phyloP scores from a whole-genome alignment of 2,113 vertebrate genomes.

The Bungarus multicinctus region DNA sequence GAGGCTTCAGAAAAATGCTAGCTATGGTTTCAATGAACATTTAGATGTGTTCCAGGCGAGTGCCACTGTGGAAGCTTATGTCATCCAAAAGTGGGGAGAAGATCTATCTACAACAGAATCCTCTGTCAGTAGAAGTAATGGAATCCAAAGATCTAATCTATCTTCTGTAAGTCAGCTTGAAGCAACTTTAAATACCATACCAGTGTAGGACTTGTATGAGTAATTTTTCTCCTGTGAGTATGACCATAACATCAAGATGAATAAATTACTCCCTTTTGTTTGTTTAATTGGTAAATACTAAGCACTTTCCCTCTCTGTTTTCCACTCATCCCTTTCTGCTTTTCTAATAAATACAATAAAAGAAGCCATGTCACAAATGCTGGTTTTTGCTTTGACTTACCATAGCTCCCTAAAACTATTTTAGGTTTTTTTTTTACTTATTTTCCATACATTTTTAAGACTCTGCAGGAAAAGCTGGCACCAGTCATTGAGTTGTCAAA shows the following conservation, averaged over 20 bases:
- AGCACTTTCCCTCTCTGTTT: neutral
- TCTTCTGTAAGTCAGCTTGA: neutral
- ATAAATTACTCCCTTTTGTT: neutral
- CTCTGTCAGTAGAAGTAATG: neutral
- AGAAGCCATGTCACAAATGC: neutral
- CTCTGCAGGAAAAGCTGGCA: neutral
- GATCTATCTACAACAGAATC: neutral
- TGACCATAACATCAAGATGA: neutral
- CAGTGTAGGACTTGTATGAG: neutral
- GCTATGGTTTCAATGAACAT: neutral
- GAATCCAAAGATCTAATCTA: neutral
- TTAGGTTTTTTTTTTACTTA: neutral
- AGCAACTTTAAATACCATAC: neutral
- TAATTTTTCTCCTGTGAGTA: neutral
- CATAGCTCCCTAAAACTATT: neutral
- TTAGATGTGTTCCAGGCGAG: neutral
- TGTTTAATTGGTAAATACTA: neutral
- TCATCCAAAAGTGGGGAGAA: slow-evolving; percentile 8
- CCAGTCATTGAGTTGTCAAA: neutral
- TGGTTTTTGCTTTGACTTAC: neutral
- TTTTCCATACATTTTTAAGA: neutral
- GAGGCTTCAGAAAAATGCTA: neutral
- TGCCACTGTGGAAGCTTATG: neutral
- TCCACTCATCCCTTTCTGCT: neutral
- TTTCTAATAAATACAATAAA: neutral